Conservation (phyloP, 2,797 vertebrate species). For the Poeciliopsis presidionis region DNA sequence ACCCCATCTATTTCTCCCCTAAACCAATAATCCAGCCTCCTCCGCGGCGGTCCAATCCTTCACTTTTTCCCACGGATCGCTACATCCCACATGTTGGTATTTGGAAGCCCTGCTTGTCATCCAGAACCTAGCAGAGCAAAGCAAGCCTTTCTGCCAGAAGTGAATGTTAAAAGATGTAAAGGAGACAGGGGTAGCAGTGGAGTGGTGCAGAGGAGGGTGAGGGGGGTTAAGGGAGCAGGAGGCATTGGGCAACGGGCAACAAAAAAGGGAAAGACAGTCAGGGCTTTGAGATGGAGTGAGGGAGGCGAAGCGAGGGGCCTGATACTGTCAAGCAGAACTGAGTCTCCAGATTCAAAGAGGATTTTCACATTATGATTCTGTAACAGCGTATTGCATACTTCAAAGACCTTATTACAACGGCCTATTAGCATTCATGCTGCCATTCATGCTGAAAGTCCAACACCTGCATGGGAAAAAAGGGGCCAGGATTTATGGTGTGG, state of each 20-base stretch:
- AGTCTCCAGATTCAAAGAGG: constrained; percentile 78
- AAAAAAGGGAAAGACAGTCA: constrained; percentile 39
- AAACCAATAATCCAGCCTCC: constrained; percentile 72
- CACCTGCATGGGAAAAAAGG: constrained; percentile 83
- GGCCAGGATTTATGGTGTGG: constrained; percentile 73
- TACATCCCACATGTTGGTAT: constrained; percentile 68
- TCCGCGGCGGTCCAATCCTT: constrained; percentile 57
- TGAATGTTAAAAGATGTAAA: constrained; percentile 75
- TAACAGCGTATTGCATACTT: constrained; percentile 82
- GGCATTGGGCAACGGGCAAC: constrained; percentile 5
- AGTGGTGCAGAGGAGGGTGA: neutral
- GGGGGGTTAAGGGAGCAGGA: constrained; percentile 3
- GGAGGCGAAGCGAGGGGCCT: constrained; percentile 20
- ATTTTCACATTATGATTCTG: constrained; percentile 83
- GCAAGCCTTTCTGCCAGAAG: constrained; percentile 72
- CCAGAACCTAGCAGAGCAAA: constrained; percentile 70
- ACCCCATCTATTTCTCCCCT: constrained; percentile 39
- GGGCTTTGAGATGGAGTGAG: constrained; percentile 24
- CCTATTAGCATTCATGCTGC: constrained; percentile 85
- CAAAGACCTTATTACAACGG: constrained; percentile 83
- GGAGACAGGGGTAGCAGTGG: constrained; percentile 34
- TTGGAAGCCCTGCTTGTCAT: constrained; percentile 72
- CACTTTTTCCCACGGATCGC: constrained; percentile 77
- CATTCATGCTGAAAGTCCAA: constrained; percentile 77
- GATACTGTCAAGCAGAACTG: constrained; percentile 69